Evolutionary conservation across 2,113 vertebrate genomes (phyloP), one percentile per base, ranked within the genome.

Genomic region (Oncorhynchus keta): DNA sequence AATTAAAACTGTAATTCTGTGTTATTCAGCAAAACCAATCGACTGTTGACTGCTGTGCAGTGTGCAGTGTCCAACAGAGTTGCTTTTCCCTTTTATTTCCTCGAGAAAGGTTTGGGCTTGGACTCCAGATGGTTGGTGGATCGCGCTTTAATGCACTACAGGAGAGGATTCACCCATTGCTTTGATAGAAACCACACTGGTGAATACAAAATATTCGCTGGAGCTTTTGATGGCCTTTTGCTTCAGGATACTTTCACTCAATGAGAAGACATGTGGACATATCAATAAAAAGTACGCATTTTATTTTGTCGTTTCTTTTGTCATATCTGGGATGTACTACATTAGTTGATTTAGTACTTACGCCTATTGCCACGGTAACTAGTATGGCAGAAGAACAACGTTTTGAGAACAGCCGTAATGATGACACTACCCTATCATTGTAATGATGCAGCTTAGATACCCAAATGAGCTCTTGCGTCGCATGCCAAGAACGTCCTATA

Each of bases 21-120:
- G 76, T 87, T 88, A 81, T 89, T 89, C 91, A 88, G 88, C 88
- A 86, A 81, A 90, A 87, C 76, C 82, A 90, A 90, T 86, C 87
- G 80, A 81, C 76, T 89, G 83, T 85, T 82, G 72, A 90, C 87
- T 86, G 87, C 85, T 89, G 84, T 77, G 86, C 78, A 69, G 78
- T 89, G 84, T 77, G 86, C 76, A 69, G 78, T 69, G 73, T 73
- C 73, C 62, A 35, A 68, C 79, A 76, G 79, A 32, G 74, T 11
- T 49, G 18, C 20, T 20, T 22, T 45, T 24, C 14, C 14, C n/a
- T 16, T 70, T 5, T 49, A 70, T 68, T 68, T 8, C 68, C 68
- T 14, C 7, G 0, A 45, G 68, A 69, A 69, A 45, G 75, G 81
- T 88, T 83, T 75, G 77, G 48, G 71, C 76, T 76, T 78, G 66